Evolutionary conservation across 2,888 invertebrate genomes (phyloP).

Genomic region (Lithosia quadra): DNA sequence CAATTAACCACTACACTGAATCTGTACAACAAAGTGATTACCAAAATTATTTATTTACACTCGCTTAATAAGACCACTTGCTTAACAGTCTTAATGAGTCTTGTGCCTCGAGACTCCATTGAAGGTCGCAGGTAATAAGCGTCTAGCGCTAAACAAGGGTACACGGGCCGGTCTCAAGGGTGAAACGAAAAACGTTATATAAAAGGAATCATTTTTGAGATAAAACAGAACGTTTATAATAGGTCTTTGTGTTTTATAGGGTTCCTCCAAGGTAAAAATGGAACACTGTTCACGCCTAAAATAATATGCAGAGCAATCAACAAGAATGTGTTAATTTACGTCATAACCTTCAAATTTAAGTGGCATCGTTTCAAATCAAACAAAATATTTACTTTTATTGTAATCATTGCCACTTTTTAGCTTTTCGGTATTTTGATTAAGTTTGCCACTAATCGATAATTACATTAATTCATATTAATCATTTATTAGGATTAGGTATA

Average conservation of each 20-base stretch:
- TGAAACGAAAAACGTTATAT: background rate
- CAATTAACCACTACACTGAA: background rate
- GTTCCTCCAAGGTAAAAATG: background rate
- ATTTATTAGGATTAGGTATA: too few relatives aligned
- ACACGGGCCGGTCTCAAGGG: background rate
- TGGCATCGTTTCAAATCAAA: too few relatives aligned
- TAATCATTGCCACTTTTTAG: too few relatives aligned
- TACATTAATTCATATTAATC: too few relatives aligned
- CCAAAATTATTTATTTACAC: constrained; percentile 12
- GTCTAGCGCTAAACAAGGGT: background rate
- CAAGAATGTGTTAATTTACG: too few relatives aligned
- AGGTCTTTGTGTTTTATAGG: background rate
- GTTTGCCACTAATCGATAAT: too few relatives aligned
- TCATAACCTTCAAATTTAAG: too few relatives aligned
- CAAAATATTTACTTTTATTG: too few relatives aligned
- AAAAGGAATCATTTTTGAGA: constrained; percentile 15
- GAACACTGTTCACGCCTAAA: too few relatives aligned
- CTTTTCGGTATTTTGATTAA: too few relatives aligned
- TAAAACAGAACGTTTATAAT: background rate
- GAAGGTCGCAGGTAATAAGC: background rate
- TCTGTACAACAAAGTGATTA: background rate
- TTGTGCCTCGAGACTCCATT: constrained; percentile 2
- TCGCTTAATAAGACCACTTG: background rate
- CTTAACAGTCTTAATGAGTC: background rate
- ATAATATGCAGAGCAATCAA: too few relatives aligned